Evolutionary conservation across 2,113 vertebrate species (phyloP).

Genomic region (Accipiter cooperii): DNA sequence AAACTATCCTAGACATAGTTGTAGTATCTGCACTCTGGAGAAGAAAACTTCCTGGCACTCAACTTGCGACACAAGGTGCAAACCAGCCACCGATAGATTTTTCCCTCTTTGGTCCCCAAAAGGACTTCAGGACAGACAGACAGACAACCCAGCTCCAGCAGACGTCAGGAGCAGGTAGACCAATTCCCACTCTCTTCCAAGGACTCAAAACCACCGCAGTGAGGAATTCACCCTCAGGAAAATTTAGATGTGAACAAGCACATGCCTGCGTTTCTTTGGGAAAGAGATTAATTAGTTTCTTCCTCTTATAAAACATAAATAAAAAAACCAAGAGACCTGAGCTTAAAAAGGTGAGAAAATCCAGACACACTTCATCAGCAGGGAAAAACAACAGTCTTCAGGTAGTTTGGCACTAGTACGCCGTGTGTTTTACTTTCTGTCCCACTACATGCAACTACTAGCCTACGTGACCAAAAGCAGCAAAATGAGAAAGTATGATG

Average conservation of each 20-base stretch:
- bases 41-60: background rate
- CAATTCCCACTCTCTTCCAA: background rate
- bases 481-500: slow-evolving; percentile 57
- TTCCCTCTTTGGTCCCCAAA: background rate
- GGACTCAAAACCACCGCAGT: background rate
- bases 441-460: background rate
- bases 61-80: background rate
- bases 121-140: background rate
- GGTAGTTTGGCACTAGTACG: background rate
- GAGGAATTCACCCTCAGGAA: slow-evolving; percentile 24
- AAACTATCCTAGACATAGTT: background rate
- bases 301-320: slow-evolving; percentile 12
- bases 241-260: slow-evolving; percentile 5
- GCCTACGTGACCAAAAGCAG: background rate
- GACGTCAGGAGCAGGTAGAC: background rate
- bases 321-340: background rate
- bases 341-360: slow-evolving; percentile 8
- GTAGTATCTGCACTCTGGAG: background rate
- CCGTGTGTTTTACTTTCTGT: background rate
- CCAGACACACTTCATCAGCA: background rate
- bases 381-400: background rate
- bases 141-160: background rate
- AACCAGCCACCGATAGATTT: background rate
- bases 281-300: slow-evolving; percentile 14
- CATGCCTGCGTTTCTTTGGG: background rate